A percentile compares a stretch with the other conserved stretches of the same genome.
phyloP scores from a whole-genome alignment of 1,140 invertebrate genomes.

The Bursaphelenchus mucronatus region DNA sequence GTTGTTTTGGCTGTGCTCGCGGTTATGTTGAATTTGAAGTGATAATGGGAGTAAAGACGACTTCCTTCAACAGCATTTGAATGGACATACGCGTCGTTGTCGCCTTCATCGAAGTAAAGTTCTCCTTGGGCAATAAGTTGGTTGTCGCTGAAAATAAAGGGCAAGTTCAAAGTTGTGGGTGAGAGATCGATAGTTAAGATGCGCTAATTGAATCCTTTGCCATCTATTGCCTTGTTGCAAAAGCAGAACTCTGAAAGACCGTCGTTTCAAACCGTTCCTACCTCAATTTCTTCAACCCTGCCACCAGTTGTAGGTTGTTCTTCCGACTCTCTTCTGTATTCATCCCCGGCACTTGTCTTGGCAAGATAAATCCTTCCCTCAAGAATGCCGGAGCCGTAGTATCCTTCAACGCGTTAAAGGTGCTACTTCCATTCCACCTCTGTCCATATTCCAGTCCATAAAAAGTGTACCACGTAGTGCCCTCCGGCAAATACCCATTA shows the following conservation, averaged over 20 bases:
- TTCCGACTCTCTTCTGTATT: constrained; percentile 16
- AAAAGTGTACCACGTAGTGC: constrained; percentile 42
- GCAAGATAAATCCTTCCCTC: constrained; percentile 27
- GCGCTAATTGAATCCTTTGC: no score
- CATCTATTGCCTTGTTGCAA: no score
- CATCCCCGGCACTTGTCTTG: constrained; percentile 24
- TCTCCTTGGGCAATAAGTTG: no score
- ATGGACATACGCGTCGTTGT: no score
- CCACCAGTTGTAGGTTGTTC: constrained; percentile 17
- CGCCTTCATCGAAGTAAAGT: no score
- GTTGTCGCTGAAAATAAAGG: no score
- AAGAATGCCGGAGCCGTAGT: constrained; percentile 42
- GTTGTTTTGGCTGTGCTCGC: background rate
- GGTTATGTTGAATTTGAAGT: constrained; percentile 6
- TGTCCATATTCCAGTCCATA: constrained; percentile 44
- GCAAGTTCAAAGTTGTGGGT: no score
- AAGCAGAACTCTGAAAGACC: no score
- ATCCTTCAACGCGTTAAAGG: constrained; percentile 40
- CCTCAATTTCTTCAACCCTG: no score
- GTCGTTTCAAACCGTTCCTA: no score
- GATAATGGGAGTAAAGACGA: background rate
- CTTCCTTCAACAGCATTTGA: no score
- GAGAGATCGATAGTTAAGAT: no score
- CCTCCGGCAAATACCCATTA: constrained; percentile 34
- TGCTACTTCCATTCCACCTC: constrained; percentile 18